phyloP scores from a whole-genome alignment of 2,113 vertebrate genomes.

The Psephotus haematonotus region DNA sequence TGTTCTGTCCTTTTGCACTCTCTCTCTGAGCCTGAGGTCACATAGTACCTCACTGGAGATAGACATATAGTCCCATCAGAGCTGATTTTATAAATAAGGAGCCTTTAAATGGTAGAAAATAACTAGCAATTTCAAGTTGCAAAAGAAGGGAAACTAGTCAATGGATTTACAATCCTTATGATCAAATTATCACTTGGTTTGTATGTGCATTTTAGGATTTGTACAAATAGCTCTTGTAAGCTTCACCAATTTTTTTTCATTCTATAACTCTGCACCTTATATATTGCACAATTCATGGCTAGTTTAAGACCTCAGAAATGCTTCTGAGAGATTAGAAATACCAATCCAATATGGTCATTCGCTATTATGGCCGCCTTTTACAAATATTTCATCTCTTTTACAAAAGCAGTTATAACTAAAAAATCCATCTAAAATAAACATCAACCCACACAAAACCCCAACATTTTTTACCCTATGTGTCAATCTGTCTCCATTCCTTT shows the following conservation, averaged over 20 bases:
- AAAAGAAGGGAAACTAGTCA: background rate
- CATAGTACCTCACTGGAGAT: background rate
- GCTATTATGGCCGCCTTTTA: background rate
- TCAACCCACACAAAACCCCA: background rate
- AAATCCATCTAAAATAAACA: background rate
- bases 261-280: background rate
- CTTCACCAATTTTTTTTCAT: background rate
- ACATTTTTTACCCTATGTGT: background rate
- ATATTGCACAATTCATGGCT: background rate
- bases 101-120: background rate
- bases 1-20: background rate
- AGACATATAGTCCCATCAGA: background rate
- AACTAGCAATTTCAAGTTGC: background rate
- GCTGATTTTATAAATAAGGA: background rate
- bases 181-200: background rate
- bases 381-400: background rate
- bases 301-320: background rate
- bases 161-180: background rate
- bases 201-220: background rate
- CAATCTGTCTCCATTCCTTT: background rate
- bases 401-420: background rate
- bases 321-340: background rate
- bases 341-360: background rate
- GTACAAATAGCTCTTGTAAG: background rate
- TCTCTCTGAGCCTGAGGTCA: background rate